Evolutionary conservation across 2,797 vertebrate species (phyloP).

Genomic region (Nothura maculosa): DNA sequence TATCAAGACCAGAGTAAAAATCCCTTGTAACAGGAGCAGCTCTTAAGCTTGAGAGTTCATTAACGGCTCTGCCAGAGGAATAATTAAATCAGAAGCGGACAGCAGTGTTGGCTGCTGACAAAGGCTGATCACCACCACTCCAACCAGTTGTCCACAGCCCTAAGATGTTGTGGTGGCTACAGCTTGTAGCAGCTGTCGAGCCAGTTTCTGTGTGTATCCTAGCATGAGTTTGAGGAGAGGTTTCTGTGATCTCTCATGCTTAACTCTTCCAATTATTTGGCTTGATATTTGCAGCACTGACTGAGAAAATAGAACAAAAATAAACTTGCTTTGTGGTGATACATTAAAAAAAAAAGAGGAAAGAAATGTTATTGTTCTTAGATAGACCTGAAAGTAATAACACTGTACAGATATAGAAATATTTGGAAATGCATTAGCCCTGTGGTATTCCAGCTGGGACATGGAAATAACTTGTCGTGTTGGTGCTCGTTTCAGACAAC

Average conservation of each 20-base stretch:
- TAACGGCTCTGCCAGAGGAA: background rate
- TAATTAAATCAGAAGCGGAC: background rate
- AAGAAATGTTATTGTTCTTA: constrained; percentile 31
- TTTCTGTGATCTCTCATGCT: background rate
- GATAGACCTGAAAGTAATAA: constrained; percentile 34
- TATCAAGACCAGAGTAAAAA: background rate
- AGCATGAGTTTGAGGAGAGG: background rate
- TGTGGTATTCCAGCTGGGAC: constrained; percentile 47
- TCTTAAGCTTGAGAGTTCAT: background rate
- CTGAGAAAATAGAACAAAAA: background rate
- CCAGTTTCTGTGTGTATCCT: background rate
- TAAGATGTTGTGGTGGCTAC: background rate
- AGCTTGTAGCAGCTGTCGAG: constrained; percentile 21
- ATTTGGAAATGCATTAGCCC: constrained; percentile 43
- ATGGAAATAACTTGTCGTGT: constrained; percentile 68
- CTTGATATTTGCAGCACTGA: background rate
- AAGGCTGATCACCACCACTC: accelerated
- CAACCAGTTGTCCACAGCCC: background rate
- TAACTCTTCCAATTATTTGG: background rate
- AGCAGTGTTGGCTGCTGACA: accelerated
- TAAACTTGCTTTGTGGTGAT: background rate
- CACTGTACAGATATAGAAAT: constrained; percentile 33
- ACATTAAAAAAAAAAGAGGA: background rate
- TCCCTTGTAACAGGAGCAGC: background rate
- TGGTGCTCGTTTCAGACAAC: constrained; percentile 71